Base-by-base conservation (phyloP, 2,797 vertebrate genomes). In the Pempheris klunzingeri region DNA sequence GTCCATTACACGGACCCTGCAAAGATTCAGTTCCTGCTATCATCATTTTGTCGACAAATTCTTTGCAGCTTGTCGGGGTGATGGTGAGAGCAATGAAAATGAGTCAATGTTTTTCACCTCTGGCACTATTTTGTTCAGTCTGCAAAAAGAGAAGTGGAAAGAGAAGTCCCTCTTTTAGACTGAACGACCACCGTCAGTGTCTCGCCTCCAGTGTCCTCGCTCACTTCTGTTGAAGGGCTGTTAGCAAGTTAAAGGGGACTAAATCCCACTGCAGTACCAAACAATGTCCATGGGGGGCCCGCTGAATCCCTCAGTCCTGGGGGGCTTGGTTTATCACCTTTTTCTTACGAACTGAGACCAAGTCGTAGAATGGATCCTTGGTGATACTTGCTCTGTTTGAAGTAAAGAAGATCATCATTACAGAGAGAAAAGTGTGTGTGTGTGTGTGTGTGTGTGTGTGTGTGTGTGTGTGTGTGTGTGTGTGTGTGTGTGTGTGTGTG, bases 361-460 rank as follows among this genome's bases (percentile, higher is more conserved):
- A 89, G 88, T 99, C 97, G 9, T 98, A 99, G 94, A 99, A 99
- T 1, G 98, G 98, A 73, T 98, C 95, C 26, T 96, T 96, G 64
- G 97, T 97, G 89, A 99, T 98, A 63, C 97, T 99, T 10, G 96
- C 97, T 80, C 98, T 99, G 92, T 88, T 66, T 26, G 15, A 62
- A 39, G 36, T 4, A 52, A 61, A 82, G 17, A 61, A 39, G 14
- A 39, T 5, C 0, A 3, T 44, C 3, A 24, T 74, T 64, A 60
- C 7, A n/a, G 4, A 44, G 5, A 65, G 1, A 10, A 5, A 1
- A 6, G 79, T 53, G 60, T 57, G 46, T 43, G 47, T 53, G 8
- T 39, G 15, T 7, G 26, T 50, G n/a, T 20, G n/a, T n/a, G n/a
- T n/a, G n/a, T n/a, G n/a, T n/a, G n/a, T n/a, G n/a, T n/a, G n/a